These are phyloP conservation scores for Tanytarsus gracilentus DNA, from an alignment of 2,888 invertebrate genomes.

Conservation along the genomic window DNA sequence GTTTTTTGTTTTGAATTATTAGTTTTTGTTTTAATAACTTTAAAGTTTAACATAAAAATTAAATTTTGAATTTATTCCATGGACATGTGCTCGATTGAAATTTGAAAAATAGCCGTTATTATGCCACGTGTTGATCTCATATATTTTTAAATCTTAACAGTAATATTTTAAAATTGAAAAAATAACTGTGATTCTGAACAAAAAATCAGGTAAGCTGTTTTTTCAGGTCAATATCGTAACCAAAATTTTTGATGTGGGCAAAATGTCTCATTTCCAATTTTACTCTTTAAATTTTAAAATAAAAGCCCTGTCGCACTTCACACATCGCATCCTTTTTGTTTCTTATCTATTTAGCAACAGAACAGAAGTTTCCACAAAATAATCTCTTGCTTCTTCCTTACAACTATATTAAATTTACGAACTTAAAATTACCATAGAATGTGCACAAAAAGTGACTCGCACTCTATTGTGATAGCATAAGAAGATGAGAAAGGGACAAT, in stretches of 20 bases:
- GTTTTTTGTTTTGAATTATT: neutral
- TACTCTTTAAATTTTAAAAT: neutral
- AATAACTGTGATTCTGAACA: no score
- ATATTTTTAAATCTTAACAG: no score
- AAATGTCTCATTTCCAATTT: no score
- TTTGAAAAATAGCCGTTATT: no score
- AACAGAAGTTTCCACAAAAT: slow-evolving; percentile 12
- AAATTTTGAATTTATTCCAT: no score
- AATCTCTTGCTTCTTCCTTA: slow-evolving; percentile 1
- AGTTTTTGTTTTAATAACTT: neutral
- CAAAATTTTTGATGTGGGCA: no score
- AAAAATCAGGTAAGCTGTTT: no score
- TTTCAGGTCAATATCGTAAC: no score
- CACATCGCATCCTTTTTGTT: neutral
- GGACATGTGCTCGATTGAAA: no score
- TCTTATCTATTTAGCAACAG: slow-evolving; percentile 1
- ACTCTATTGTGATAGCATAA: neutral
- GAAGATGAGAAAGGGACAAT: neutral
- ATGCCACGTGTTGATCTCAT: no score
- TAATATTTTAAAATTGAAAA: no score
- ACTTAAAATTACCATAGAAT: slow-evolving; percentile 4
- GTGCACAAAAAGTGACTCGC: neutral
- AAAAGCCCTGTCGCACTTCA: neutral
- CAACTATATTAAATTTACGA: neutral
- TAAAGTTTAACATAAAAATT: neutral